A percentile compares a stretch with the other conserved stretches of the same genome.
Conservation (phyloP, 1,140 invertebrate genomes). For the Dendroctonus ponderosae region DNA sequence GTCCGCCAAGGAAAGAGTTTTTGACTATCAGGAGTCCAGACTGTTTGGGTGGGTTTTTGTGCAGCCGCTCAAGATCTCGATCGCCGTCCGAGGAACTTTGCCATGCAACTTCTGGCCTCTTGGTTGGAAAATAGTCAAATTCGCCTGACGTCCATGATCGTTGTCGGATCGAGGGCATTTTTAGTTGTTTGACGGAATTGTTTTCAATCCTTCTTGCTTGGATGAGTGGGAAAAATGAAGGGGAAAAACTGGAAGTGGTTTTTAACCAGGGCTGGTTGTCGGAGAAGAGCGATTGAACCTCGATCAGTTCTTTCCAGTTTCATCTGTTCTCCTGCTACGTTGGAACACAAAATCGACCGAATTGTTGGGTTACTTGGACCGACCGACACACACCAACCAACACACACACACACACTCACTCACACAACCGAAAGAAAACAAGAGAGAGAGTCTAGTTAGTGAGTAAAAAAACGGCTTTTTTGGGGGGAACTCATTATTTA, state of each 20-base stretch:
- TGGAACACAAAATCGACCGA: slow-evolving; percentile 23
- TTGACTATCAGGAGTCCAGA: too few relatives aligned
- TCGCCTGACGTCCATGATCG: slow-evolving; percentile 23
- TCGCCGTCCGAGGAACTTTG: too few relatives aligned
- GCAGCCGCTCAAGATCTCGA: too few relatives aligned
- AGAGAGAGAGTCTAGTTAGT: too few relatives aligned
- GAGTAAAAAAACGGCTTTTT: too few relatives aligned
- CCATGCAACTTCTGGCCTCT: neutral
- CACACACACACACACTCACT: too few relatives aligned
- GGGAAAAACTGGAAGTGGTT: neutral
- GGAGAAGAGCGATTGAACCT: neutral
- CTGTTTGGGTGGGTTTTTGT: too few relatives aligned
- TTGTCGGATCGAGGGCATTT: slow-evolving; percentile 2
- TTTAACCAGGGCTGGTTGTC: slow-evolving; percentile 1
- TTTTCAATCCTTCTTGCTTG: neutral
- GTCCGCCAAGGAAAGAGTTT: too few relatives aligned
- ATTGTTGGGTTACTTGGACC: slow-evolving; percentile 18
- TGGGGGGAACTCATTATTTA: too few relatives aligned
- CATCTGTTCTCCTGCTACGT: slow-evolving; percentile 3
- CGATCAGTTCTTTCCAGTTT: neutral
- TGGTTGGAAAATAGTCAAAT: slow-evolving; percentile 20
- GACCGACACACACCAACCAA: too few relatives aligned
- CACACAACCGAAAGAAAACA: too few relatives aligned
- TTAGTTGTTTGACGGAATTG: neutral
- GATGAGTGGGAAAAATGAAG: neutral